Base-by-base conservation (phyloP, 2,113 vertebrate genomes). In the Nipponia nippon region DNA sequence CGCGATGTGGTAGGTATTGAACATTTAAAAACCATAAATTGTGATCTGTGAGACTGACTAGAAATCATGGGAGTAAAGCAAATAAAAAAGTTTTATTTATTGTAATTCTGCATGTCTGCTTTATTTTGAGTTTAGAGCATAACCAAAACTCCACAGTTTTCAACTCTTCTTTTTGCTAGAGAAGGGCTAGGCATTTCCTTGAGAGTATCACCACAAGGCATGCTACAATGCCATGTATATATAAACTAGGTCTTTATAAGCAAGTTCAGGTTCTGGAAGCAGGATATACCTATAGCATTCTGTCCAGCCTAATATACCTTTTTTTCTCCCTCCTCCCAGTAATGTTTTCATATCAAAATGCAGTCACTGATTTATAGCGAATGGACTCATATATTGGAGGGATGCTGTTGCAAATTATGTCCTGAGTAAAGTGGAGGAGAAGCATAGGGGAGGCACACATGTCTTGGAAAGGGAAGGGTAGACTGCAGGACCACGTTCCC, bases 1-100 rank as follows among this genome's bases (percentile, higher is more conserved):
- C 1, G 0, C n/a, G 27, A 3, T 80, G 14, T 61, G 6, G 2
- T 59, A 4, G 1, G 2, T 34, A 63, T 36, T 1, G 1, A 63
- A 56, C 15, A 32, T 65, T 67, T 40, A 16, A 82, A 75, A 89
- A 22, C 2, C 19, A 2, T 69, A 29, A 72, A 44, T 69, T 16
- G 16, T 38, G 13, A 49, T 44, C n/a, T 2, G 5, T 76, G n/a
- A 55, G 15, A 53, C 17, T 62, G 29, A 55, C 19, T 73, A 82
- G n/a, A 89, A 94, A 83, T 50, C 50, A 67, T 6, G 6, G 16
- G 4, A 18, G 12, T 70, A 93, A 92, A 81, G 4, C 5, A 83
- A 73, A 50, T 2, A 9, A 29, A 26, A 44, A 65, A 7, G 6
- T 17, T 26, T 30, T 2, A 27, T 46, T 70, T 40, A n/a, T 44